phyloP scores from a whole-genome alignment of 1,140 invertebrate genomes.

The Macrobrachium rosenbergii region DNA sequence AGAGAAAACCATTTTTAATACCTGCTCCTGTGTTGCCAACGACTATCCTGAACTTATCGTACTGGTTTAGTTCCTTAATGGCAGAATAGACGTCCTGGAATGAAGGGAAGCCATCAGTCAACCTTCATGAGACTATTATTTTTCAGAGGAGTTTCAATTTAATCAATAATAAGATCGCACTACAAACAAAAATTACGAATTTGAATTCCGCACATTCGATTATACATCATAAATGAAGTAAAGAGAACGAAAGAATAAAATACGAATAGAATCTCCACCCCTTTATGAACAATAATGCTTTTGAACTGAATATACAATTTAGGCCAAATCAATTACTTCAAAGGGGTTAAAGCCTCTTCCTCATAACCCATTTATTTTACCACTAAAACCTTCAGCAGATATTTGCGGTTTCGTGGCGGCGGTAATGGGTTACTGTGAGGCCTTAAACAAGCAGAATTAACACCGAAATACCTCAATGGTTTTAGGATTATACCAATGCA shows the following conservation, averaged over 20 bases:
- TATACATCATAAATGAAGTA: too few species aligned
- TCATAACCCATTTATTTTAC: background rate
- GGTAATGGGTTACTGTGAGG: background rate
- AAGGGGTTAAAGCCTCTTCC: background rate
- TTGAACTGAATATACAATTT: too few species aligned
- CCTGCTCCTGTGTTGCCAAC: conserved; percentile 63
- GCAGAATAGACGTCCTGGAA: conserved; percentile 43
- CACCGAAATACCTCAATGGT: background rate
- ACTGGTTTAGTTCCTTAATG: background rate
- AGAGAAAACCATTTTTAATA: background rate
- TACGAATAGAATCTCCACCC: too few species aligned
- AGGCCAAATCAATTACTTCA: background rate
- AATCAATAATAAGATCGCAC: too few species aligned
- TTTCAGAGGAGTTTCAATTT: too few species aligned
- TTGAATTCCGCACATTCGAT: too few species aligned
- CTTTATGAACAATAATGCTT: too few species aligned
- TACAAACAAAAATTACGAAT: too few species aligned
- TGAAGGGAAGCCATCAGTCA: background rate
- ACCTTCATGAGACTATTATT: background rate
- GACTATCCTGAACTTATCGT: conserved; percentile 39
- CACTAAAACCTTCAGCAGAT: background rate
- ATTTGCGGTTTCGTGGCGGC: too few species aligned
- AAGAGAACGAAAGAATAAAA: too few species aligned
- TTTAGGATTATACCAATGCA: background rate
- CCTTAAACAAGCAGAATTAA: background rate